A percentile compares a stretch with the other conserved stretches of the same genome.
These are phyloP conservation scores for Plotosus lineatus DNA, from an alignment of 2,113 vertebrate species.

Conservation along the genomic window DNA sequence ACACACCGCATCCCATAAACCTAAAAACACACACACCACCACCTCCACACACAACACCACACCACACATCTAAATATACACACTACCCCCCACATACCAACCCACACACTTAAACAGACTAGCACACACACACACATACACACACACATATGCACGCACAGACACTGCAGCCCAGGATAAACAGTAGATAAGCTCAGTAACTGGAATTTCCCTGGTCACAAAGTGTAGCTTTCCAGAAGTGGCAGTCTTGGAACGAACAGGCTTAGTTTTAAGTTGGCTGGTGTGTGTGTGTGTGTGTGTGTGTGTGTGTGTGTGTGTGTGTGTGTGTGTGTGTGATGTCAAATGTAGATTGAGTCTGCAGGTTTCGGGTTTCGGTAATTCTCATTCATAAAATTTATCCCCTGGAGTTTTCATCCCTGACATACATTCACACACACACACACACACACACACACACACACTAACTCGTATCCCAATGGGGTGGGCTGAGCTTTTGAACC, in stretches of 20 bases:
- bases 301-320: slow-evolving; percentile 33
- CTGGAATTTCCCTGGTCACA: slow-evolving; percentile 38
- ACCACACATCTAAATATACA: slow-evolving; percentile 4
- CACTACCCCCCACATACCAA: slow-evolving; percentile 15
- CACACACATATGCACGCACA: slow-evolving; percentile 10
- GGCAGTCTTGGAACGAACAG: neutral
- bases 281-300: slow-evolving; percentile 33
- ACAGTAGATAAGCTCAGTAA: slow-evolving; percentile 8
- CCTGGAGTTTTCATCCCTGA: too few species aligned
- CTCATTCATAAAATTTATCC: too few species aligned
- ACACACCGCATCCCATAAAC: slow-evolving; percentile 31
- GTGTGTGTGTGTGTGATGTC: slow-evolving; percentile 22
- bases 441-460: too few species aligned
- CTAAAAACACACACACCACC: slow-evolving; percentile 30
- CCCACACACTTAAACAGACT: slow-evolving; percentile 41
- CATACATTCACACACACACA: too few species aligned
- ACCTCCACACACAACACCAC: slow-evolving; percentile 12
- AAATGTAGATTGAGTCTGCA: too few species aligned
- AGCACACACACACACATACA: slow-evolving; percentile 20
- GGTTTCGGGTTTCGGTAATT: too few species aligned
- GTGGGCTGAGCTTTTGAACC: too few species aligned
- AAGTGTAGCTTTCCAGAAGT: neutral
- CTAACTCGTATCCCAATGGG: too few species aligned
- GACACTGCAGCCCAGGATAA: slow-evolving; percentile 7
- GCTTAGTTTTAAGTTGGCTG: slow-evolving; percentile 19